Conservation (phyloP, 1,140 invertebrate species). For the Neodiprion virginianus region DNA sequence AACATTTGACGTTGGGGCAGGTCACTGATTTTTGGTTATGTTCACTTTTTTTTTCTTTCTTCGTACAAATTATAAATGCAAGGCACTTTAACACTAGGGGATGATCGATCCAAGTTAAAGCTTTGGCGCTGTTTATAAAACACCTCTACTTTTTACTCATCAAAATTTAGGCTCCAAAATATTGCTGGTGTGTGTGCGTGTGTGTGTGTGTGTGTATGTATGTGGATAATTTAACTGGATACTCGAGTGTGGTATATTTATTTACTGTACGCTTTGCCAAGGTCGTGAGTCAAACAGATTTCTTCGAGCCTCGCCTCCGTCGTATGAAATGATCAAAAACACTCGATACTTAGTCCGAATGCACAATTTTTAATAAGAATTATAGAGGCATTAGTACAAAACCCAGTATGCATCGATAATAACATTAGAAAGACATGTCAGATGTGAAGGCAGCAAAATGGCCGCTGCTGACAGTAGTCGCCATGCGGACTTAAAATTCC, state of each 20-base stretch:
- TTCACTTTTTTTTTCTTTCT: conserved; percentile 24
- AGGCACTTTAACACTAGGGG: not conserved
- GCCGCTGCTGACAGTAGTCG: not conserved
- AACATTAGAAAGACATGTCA: conserved; percentile 59
- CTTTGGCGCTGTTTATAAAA: no score
- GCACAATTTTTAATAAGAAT: not conserved
- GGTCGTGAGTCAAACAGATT: not conserved
- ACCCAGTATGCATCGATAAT: conserved; percentile 50
- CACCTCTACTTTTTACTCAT: no score
- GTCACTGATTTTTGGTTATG: conserved; percentile 37
- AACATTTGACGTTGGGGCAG: conserved; percentile 26
- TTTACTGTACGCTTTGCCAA: not conserved
- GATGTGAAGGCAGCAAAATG: conserved; percentile 30
- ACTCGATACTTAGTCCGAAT: not conserved
- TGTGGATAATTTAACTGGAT: not conserved
- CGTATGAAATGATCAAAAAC: not conserved
- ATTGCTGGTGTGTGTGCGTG: not conserved
- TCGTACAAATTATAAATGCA: not conserved
- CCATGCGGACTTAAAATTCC: not conserved
- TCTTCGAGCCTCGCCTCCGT: no score
- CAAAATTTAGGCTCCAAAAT: not conserved
- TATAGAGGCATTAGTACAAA: not conserved
- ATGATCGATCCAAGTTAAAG: not conserved
- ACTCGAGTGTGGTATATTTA: not conserved
- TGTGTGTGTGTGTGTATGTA: not conserved